Evolutionary conservation across 2,888 invertebrate genomes (phyloP).

Genomic region (Rotaria magnacalcarata): DNA sequence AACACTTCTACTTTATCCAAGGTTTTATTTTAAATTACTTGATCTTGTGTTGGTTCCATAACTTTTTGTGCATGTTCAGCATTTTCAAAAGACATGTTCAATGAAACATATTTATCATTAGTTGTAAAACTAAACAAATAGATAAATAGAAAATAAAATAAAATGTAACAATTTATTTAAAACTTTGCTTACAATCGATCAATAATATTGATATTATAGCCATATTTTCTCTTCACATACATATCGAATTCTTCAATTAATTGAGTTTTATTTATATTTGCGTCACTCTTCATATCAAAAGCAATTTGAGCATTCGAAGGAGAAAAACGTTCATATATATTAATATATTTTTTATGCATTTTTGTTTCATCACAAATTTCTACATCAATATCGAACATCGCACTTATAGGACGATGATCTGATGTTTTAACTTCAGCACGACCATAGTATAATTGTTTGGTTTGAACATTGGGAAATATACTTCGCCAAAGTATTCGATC

Average conservation of each 20-base stretch:
- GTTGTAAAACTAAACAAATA: conserved; percentile 11
- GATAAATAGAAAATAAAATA: neutral
- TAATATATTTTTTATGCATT: conserved; percentile 5
- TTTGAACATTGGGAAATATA: conserved; percentile 20
- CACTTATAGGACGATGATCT: conserved; percentile 38
- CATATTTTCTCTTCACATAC: conserved; percentile 15
- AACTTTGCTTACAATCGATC: neutral
- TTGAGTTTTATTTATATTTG: neutral
- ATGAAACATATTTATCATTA: neutral
- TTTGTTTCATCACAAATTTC: neutral
- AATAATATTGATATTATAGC: neutral
- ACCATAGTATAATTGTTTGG: conserved; percentile 39
- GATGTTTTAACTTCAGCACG: conserved; percentile 43
- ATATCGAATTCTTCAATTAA: conserved; percentile 7
- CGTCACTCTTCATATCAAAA: neutral
- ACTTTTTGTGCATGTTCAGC: conserved; percentile 1
- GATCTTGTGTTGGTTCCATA: neutral
- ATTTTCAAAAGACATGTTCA: conserved; percentile 27
- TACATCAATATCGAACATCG: conserved; percentile 20
- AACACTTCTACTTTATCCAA: too few species aligned
- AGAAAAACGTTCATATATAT: neutral
- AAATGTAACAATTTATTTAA: too few species aligned
- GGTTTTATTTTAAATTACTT: neutral
- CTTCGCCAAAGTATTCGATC: conserved; percentile 45
- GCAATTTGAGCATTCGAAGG: neutral